Conservation (phyloP, 2,113 vertebrate species). For the Aspiorhynchus laticeps region DNA sequence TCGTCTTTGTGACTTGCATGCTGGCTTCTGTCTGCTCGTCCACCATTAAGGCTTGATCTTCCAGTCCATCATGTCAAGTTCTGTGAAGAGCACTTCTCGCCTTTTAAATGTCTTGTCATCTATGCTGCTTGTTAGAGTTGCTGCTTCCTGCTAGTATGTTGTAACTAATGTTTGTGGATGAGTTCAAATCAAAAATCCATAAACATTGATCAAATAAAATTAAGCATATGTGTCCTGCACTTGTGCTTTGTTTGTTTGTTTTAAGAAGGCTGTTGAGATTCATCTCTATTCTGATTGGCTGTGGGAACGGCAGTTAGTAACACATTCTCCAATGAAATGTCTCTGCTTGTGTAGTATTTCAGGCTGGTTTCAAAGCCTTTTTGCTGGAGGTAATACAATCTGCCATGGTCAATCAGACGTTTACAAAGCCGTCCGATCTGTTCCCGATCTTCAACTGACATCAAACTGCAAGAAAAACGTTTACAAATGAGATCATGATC, state of each 20-base stretch:
- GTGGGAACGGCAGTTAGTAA: slow-evolving; percentile 84
- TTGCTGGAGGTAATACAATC: slow-evolving; percentile 81
- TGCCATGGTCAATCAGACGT: slow-evolving; percentile 85
- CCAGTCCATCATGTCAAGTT: slow-evolving; percentile 1
- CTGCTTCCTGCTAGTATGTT: slow-evolving; percentile 2
- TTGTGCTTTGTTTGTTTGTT: neutral
- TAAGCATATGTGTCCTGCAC: neutral
- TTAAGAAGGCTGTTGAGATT: neutral
- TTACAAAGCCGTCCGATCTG: slow-evolving; percentile 87
- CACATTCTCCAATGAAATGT: slow-evolving; percentile 91
- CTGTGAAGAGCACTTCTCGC: neutral
- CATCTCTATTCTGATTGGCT: neutral
- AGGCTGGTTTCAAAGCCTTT: slow-evolving; percentile 79
- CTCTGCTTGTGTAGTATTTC: slow-evolving; percentile 76
- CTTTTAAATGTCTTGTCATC: slow-evolving; percentile 1
- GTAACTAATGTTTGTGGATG: neutral
- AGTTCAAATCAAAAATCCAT: neutral
- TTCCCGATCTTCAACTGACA: slow-evolving; percentile 81
- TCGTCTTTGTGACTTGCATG: slow-evolving; percentile 32
- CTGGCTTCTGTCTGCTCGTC: slow-evolving; percentile 32
- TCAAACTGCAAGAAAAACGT: slow-evolving; percentile 69
- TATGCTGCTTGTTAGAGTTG: slow-evolving; percentile 2
- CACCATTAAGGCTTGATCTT: slow-evolving; percentile 9
- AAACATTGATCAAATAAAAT: slow-evolving; percentile 9
- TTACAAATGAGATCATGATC: neutral